A percentile compares a stretch with the other conserved stretches of the same genome.
These are phyloP conservation scores for Drosophila hamatofila DNA, from an alignment of 2,888 invertebrate species.

Conservation along the genomic window DNA sequence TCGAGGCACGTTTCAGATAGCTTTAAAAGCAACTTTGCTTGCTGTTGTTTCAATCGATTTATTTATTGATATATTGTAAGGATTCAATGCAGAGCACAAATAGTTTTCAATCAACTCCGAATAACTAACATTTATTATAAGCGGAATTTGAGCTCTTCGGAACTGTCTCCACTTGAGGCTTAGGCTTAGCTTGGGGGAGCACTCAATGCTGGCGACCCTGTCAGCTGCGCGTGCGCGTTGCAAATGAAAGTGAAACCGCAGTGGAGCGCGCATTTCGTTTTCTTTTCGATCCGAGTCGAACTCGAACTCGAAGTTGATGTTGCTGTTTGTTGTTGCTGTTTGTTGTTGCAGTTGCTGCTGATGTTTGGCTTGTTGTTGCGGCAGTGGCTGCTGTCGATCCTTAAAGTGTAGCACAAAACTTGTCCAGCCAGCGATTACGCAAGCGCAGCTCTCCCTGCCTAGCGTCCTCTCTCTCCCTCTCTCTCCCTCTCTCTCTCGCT, in stretches of 20 bases:
- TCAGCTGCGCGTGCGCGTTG: conserved; percentile 73
- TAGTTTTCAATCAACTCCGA: not conserved
- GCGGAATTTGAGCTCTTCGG: not conserved
- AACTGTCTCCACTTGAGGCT: not conserved
- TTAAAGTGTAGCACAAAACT: conserved; percentile 79
- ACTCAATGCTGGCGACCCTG: conserved; percentile 60
- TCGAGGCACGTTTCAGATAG: not conserved
- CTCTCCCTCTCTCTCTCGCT: not conserved
- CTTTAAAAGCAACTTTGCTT: not conserved
- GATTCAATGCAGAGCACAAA: not conserved
- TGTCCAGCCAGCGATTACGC: conserved; percentile 72
- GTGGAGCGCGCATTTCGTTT: conserved; percentile 78
- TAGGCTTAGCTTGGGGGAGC: conserved; percentile 28
- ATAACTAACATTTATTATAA: not conserved
- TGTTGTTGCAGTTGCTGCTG: conserved; percentile 13
- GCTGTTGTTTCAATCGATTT: not conserved
- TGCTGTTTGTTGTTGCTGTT: not conserved
- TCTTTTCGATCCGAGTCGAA: conserved; percentile 66
- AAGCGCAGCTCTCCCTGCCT: conserved; percentile 45
- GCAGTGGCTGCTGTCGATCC: conserved; percentile 55
- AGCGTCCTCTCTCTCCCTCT: not conserved
- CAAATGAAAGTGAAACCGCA: conserved; percentile 84
- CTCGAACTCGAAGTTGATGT: conserved; percentile 22
- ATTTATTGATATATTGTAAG: not conserved
- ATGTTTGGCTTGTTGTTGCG: conserved; percentile 22